A percentile compares a stretch with the other conserved stretches of the same genome.
Evolutionary conservation across 2,113 vertebrate genomes (phyloP).

Genomic region (Sebastes schlegelii): DNA sequence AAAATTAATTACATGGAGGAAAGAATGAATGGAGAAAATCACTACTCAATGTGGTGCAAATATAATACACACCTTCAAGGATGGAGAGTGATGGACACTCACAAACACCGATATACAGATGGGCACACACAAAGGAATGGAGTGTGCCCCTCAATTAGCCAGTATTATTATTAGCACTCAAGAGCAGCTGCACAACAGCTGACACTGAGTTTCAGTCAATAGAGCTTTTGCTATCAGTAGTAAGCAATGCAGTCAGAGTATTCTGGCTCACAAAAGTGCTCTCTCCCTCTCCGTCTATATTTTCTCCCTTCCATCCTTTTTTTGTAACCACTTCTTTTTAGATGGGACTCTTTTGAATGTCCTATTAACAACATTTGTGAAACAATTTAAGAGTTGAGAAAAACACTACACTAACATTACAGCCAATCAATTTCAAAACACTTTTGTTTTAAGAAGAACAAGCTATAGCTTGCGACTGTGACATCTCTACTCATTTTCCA

Average conservation of each 20-base stretch:
- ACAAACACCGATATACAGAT: slow-evolving; percentile 1
- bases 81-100: neutral
- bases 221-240: slow-evolving; percentile 29
- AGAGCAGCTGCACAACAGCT: slow-evolving; percentile 61
- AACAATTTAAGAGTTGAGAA: neutral
- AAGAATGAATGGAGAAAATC: neutral
- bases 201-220: slow-evolving; percentile 44
- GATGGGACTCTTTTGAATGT: neutral
- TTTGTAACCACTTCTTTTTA: neutral
- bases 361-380: neutral
- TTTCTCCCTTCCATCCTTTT: neutral
- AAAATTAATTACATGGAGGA: neutral
- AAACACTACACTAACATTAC: too few species aligned
- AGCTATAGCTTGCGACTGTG: too few species aligned
- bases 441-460: neutral
- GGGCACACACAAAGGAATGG: neutral
- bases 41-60: neutral
- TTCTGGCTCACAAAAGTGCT: slow-evolving; percentile 22
- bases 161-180: slow-evolving; percentile 46
- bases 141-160: slow-evolving; percentile 36
- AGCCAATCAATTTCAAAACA: too few species aligned
- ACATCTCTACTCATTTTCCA: neutral
- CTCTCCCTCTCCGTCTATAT: neutral
- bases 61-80: neutral
- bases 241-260: slow-evolving; percentile 3